These are phyloP conservation scores for Aphaenogaster ashmeadi DNA, from an alignment of 1,140 invertebrate species.

Conservation along the genomic window DNA sequence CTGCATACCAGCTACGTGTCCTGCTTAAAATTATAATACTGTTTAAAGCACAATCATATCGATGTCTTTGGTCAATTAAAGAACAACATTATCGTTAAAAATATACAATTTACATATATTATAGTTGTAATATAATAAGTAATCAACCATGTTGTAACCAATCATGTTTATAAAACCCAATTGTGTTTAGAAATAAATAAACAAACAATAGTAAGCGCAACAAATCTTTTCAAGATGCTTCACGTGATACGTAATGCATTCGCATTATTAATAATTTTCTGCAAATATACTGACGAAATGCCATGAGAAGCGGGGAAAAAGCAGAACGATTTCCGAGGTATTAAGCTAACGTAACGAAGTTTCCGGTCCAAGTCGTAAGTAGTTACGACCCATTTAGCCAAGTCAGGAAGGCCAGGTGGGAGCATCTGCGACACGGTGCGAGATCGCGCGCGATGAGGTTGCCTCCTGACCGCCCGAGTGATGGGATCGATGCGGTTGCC, in stretches of 20 bases:
- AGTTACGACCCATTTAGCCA: not conserved
- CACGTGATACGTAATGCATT: not conserved
- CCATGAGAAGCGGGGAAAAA: too few relatives aligned
- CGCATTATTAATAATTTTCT: not conserved
- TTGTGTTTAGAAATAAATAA: not conserved
- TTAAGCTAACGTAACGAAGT: not conserved
- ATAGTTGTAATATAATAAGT: not conserved
- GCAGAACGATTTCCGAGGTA: not conserved
- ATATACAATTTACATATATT: not conserved
- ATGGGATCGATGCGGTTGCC: conserved; percentile 73
- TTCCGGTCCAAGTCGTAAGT: not conserved
- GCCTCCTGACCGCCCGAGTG: conserved; percentile 35
- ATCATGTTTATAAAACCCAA: not conserved
- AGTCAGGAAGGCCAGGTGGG: not conserved
- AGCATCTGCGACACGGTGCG: not conserved
- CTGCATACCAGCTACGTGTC: not conserved
- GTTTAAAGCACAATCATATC: not conserved
- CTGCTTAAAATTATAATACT: conserved; percentile 17
- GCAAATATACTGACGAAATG: not conserved
- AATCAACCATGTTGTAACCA: not conserved
- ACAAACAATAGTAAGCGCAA: not conserved
- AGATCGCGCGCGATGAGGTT: conserved; percentile 44
- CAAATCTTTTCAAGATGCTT: not conserved
- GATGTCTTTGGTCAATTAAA: not conserved
- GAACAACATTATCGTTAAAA: not conserved